These are phyloP conservation scores for Leptoclinus maculatus DNA, from an alignment of 2,797 vertebrate genomes.

Conservation along the genomic window DNA sequence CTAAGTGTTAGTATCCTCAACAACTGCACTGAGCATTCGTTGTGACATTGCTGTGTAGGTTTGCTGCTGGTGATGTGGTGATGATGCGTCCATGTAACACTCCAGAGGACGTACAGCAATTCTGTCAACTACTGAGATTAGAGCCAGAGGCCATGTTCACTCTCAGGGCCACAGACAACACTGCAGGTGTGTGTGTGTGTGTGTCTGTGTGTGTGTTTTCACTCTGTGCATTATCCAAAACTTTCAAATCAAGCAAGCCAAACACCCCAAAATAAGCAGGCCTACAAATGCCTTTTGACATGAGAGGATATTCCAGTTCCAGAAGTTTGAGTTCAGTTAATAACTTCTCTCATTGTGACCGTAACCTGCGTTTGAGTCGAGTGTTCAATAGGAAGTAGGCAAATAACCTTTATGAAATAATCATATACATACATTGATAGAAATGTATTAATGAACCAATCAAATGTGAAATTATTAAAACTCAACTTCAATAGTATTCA, in stretches of 20 bases:
- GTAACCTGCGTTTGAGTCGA: not conserved
- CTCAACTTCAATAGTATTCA: not conserved
- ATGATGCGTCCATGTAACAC: slow-evolving; percentile 89
- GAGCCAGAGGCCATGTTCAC: slow-evolving; percentile 84
- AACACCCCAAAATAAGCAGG: not conserved
- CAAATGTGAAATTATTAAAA: not conserved
- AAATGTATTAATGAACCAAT: not conserved
- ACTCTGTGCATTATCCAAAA: not conserved
- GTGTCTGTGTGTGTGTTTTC: not conserved
- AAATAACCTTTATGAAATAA: not conserved
- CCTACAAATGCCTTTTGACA: not conserved
- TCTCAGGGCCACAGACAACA: slow-evolving; percentile 80
- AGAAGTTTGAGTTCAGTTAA: no score
- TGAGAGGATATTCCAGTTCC: not conserved
- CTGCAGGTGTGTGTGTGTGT: slow-evolving; percentile 63
- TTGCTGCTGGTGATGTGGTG: slow-evolving; percentile 88
- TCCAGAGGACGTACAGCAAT: slow-evolving; percentile 80
- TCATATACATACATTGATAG: not conserved
- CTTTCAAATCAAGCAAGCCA: not conserved
- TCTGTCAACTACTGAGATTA: slow-evolving; percentile 88
- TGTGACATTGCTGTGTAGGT: slow-evolving; percentile 76
- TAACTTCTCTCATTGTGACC: not conserved
- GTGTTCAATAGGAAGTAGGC: not conserved
- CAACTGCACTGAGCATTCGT: not conserved
- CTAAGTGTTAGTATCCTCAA: not conserved